Percentiles rank a stretch among this genome's conserved stretches.
These are phyloP conservation scores for Colletes gigas DNA, from an alignment of 1,140 invertebrate genomes.

Conservation along the genomic window DNA sequence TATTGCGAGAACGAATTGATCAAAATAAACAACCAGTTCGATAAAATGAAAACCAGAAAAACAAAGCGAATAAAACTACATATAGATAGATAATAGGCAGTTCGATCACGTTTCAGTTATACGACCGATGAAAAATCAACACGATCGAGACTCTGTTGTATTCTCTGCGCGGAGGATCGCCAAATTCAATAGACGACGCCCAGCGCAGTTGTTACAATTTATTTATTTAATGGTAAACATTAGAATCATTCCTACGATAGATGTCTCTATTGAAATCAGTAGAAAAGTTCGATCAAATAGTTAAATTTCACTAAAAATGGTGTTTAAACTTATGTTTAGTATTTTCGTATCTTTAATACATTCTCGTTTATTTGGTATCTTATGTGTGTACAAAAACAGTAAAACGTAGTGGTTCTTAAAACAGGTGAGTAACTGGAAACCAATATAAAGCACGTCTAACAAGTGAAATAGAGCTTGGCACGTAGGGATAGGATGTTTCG, in stretches of 20 bases:
- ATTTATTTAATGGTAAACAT: neutral
- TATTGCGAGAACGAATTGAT: conserved; percentile 6
- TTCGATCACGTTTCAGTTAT: neutral
- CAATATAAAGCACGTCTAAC: conserved; percentile 57
- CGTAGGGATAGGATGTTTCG: conserved; percentile 50
- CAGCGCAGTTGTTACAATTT: neutral
- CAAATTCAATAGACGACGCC: neutral
- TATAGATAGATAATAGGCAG: neutral
- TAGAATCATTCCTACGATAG: too few species aligned
- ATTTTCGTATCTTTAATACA: too few species aligned
- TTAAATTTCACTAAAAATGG: too few species aligned
- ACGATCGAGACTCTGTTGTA: neutral
- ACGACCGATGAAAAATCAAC: neutral
- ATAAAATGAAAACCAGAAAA: neutral
- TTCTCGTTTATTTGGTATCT: too few species aligned
- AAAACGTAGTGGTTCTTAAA: conserved; percentile 38
- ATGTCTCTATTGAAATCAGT: too few species aligned
- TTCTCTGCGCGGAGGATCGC: neutral
- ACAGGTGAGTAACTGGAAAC: conserved; percentile 52
- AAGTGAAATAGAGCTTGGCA: conserved; percentile 55
- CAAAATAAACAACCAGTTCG: neutral
- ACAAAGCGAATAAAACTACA: neutral
- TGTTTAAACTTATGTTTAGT: too few species aligned
- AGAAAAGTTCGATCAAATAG: too few species aligned
- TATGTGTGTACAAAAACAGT: too few species aligned